Percentiles rank a stretch among this genome's conserved stretches.
Conservation (phyloP, 2,797 vertebrate genomes). For the Micromesistius poutassou region DNA sequence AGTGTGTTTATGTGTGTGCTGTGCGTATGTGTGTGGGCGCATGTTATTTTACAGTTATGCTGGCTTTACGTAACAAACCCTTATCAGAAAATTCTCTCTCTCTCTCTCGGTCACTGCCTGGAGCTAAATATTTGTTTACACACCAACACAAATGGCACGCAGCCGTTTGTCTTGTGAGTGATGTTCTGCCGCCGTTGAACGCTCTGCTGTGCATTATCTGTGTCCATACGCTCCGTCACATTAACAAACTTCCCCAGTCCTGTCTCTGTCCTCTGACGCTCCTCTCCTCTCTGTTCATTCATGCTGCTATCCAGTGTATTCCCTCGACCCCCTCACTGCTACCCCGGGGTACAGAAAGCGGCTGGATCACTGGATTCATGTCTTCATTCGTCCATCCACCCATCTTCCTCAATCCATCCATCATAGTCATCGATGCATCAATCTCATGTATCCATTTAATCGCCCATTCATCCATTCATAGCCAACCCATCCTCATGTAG, state of each 20-base stretch:
- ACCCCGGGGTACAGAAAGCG: too few relatives aligned
- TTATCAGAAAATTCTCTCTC: neutral
- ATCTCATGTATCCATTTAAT: too few relatives aligned
- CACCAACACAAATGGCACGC: slow-evolving; percentile 22
- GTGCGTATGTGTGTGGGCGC: neutral
- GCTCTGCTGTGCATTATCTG: neutral
- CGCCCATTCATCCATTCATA: too few relatives aligned
- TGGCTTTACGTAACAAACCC: slow-evolving; percentile 8
- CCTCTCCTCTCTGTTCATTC: too few relatives aligned
- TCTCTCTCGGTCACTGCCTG: neutral
- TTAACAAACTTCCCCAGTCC: neutral
- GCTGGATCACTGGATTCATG: too few relatives aligned
- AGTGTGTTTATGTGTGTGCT: neutral
- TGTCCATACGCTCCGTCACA: neutral
- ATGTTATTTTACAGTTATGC: slow-evolving; percentile 31
- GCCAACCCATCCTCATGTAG: too few relatives aligned
- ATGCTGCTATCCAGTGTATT: too few relatives aligned
- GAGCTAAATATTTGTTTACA: slow-evolving; percentile 37
- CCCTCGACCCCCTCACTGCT: too few relatives aligned
- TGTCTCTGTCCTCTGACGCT: neutral
- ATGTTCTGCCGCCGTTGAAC: neutral
- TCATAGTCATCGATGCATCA: too few relatives aligned
- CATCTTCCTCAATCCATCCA: too few relatives aligned
- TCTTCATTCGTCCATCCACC: too few relatives aligned
- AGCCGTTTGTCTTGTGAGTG: slow-evolving; percentile 17